phyloP scores from a whole-genome alignment of 2,113 vertebrate genomes.

The Heterochromis multidens region DNA sequence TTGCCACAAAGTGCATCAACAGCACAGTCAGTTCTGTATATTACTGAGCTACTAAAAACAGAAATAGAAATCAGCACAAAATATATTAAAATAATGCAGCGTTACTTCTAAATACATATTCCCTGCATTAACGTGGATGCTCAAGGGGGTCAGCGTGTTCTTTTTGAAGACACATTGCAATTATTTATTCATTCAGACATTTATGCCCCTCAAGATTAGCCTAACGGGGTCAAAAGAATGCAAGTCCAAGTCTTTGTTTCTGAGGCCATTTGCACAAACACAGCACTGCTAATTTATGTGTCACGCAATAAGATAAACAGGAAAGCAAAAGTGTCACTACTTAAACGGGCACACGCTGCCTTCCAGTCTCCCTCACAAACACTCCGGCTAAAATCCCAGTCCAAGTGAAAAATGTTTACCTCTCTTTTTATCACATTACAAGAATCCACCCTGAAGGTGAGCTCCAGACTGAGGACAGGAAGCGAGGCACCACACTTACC shows the following conservation, averaged over 20 bases:
- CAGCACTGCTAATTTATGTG: not conserved
- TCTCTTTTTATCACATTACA: not conserved
- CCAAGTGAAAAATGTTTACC: not conserved
- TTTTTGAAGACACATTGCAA: constrained; percentile 20
- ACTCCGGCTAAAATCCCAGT: not conserved
- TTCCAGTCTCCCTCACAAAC: not conserved
- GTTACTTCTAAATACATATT: not conserved
- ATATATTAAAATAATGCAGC: not conserved
- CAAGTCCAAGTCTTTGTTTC: not conserved
- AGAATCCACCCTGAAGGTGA: not conserved
- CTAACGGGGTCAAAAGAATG: not conserved
- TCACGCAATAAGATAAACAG: not conserved
- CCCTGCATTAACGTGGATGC: not conserved
- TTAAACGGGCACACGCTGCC: constrained; percentile 11
- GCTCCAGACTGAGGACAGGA: constrained; percentile 5
- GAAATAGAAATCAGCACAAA: not conserved
- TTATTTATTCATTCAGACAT: constrained; percentile 1
- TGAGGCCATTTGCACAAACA: not conserved
- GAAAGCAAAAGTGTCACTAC: not conserved
- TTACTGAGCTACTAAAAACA: constrained; percentile 1
- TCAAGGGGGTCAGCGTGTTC: not conserved
- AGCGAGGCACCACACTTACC: constrained; percentile 41
- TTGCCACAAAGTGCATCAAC: not conserved
- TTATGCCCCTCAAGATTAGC: constrained; percentile 13
- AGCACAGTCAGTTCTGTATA: not conserved